A percentile compares a stretch with the other conserved stretches of the same genome.
Evolutionary conservation across 2,113 vertebrate genomes (phyloP).

Genomic region (Zeus faber): DNA sequence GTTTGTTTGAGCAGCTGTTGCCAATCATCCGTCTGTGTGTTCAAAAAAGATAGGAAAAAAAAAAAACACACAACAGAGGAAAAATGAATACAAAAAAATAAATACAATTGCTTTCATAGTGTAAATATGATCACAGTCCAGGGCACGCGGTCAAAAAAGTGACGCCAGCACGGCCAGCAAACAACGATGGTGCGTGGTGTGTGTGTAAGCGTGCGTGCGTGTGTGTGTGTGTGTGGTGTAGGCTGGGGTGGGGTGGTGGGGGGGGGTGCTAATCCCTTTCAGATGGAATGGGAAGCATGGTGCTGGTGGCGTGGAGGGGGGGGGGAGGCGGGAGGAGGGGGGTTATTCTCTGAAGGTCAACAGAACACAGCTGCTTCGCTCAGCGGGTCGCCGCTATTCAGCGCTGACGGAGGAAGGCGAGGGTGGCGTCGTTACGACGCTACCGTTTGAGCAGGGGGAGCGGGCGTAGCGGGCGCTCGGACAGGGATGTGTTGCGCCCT

Average conservation of each 20-base stretch:
- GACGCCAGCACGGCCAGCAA: neutral
- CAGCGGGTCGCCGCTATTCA: neutral
- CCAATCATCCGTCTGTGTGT: no score
- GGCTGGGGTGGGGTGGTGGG: neutral
- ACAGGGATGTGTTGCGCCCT: no score
- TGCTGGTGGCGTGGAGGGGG: no score
- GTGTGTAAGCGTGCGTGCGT: no score
- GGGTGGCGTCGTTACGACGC: no score
- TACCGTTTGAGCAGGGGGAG: no score
- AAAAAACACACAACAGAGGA: no score
- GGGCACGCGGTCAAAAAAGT: constrained; percentile 1
- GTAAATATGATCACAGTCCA: constrained; percentile 4
- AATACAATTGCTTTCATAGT: neutral
- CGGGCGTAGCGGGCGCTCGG: no score
- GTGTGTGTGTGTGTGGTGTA: no score
- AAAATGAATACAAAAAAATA: no score
- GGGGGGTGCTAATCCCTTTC: neutral
- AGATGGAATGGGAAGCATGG: neutral
- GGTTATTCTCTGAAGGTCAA: neutral
- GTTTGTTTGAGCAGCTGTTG: neutral
- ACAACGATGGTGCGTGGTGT: neutral
- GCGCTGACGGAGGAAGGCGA: neutral
- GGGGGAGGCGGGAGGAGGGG: neutral
- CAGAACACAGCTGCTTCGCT: constrained; percentile 1
- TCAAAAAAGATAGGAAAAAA: no score